Evolutionary conservation across 2,113 vertebrate genomes (phyloP), one percentile per base, ranked within the genome.

Genomic region (Cyprinodon variegatus): DNA sequence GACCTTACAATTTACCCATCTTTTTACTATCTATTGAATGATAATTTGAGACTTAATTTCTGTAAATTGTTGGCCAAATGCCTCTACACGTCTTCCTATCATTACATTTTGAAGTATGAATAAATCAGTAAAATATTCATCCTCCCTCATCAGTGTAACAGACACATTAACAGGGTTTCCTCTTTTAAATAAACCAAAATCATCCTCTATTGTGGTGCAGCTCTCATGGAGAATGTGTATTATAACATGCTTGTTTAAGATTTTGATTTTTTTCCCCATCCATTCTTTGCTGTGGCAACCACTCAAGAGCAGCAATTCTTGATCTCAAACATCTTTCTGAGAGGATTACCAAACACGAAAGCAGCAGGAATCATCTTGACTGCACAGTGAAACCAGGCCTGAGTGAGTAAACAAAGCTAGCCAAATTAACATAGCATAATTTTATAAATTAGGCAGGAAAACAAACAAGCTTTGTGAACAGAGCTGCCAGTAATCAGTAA

Each of bases 261-360:
- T 48, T 29, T 36, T 8, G 60, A 36, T n/a, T 13, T 36, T 37
- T 37, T 3, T 36, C n/a, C n/a, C 53, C 11, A 4, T 69, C 11
- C 3, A 1, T 36, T 67, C 36, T 57, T 37, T 53, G 36, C 36
- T 13, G 38, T 57, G 48, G 67, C 37, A 57, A 2, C 37, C 13
- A 5, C 10, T 40, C 67, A 69, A 39, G 17, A 69, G 40, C 13
- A 38, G 22, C 13, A 4, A 22, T 59, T 69, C 37, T 13, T 69
- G 48, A 57, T 59, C 67, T 59, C 15, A 20, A 69, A 37, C 36
- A 57, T 69, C 67, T 69, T 40, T 69, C 17, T 57, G 48, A 69
- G 50, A 59, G 36, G 37, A 57, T 69, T 40, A 59, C 36, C 48
- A 69, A 39, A 40, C 36, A 39, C 57, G 20, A 57, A 69, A 39